Evolutionary conservation across 2,797 vertebrate genomes (phyloP).

Genomic region (Neostethus bicornis): DNA sequence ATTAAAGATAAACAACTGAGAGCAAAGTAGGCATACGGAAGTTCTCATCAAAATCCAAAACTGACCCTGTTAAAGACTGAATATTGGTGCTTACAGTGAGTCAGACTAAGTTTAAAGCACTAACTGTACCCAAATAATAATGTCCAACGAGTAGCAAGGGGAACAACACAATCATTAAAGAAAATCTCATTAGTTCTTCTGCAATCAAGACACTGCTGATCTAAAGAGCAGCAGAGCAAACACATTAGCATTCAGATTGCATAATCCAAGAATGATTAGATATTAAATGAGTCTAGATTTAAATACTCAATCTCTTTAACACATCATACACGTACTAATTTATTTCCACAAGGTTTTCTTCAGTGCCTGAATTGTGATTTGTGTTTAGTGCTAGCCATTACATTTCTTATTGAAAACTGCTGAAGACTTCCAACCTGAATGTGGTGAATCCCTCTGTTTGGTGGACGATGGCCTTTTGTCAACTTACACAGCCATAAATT

Average conservation of each 20-base stretch:
- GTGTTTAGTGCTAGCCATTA: not conserved
- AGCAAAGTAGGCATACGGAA: too few species aligned
- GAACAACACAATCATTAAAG: not conserved
- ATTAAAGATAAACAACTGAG: too few species aligned
- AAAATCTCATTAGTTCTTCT: not conserved
- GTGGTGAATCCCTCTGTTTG: not conserved
- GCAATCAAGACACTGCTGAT: not conserved
- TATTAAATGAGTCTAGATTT: not conserved
- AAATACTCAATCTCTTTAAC: not conserved
- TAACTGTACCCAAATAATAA: too few species aligned
- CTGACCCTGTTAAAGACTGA: too few species aligned
- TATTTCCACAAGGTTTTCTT: not conserved
- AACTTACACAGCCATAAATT: not conserved
- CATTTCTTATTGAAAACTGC: not conserved
- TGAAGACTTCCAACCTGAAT: not conserved
- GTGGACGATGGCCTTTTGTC: slow-evolving; percentile 18
- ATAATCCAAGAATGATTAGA: not conserved
- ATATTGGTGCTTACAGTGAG: too few species aligned
- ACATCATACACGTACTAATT: not conserved
- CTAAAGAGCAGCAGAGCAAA: not conserved
- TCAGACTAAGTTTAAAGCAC: too few species aligned
- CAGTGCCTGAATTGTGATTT: not conserved
- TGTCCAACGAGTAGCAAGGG: too few species aligned
- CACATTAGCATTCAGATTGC: not conserved
- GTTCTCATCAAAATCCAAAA: too few species aligned